Percentiles rank a stretch among this genome's conserved stretches.
phyloP scores from a whole-genome alignment of 2,888 invertebrate species.

The Dicyrtomina minuta region DNA sequence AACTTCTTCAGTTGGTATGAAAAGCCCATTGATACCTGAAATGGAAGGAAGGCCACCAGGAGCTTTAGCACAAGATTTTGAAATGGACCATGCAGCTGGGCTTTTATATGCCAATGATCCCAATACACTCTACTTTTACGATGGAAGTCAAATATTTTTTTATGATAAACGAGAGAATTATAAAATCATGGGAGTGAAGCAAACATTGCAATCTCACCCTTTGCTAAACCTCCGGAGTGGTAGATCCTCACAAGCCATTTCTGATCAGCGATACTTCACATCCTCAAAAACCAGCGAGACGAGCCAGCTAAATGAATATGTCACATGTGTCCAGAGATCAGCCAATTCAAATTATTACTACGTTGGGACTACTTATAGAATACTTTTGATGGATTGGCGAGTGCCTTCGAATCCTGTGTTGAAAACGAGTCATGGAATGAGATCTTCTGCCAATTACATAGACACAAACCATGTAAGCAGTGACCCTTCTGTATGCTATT shows the following conservation, averaged over 20 bases:
- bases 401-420: conserved; percentile 48
- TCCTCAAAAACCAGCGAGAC: conserved; percentile 9
- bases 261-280: conserved; percentile 38
- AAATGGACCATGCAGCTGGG: conserved; percentile 43
- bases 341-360: conserved; percentile 42
- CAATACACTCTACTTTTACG: conserved; percentile 38
- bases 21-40: background rate
- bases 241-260: conserved; percentile 27
- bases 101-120: conserved; percentile 26
- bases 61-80: conserved; percentile 31
- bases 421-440: conserved; percentile 46
- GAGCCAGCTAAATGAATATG: conserved; percentile 42
- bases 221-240: conserved; percentile 38
- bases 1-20: no score
- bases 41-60: background rate
- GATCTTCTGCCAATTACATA: conserved; percentile 42
- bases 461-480: conserved; percentile 33
- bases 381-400: conserved; percentile 48
- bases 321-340: conserved; percentile 42
- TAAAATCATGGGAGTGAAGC: conserved; percentile 4
- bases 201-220: background rate
- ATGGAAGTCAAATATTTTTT: conserved; percentile 36
- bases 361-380: conserved; percentile 45
- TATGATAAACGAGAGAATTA: conserved; percentile 38
- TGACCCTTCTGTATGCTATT: no score